Evolutionary conservation across 2,888 invertebrate species (phyloP).

Genomic region (Nomada ruficornis): DNA sequence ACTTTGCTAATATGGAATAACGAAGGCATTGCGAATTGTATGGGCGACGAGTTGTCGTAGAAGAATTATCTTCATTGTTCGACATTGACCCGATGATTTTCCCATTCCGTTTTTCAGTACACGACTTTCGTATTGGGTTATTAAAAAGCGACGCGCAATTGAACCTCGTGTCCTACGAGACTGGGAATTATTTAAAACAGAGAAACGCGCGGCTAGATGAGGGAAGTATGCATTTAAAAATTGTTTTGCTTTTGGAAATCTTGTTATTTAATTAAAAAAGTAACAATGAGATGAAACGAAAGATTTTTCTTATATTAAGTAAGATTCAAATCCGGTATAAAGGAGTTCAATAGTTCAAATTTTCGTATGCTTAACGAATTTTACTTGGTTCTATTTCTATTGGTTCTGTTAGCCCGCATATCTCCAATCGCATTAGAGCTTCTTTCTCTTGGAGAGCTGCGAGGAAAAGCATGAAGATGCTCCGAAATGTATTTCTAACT

Average conservation of each 20-base stretch:
- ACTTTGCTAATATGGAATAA: slow-evolving; percentile 38
- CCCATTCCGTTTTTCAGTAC: background rate
- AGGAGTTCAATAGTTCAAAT: too few species aligned
- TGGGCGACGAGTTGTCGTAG: background rate
- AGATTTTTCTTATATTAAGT: too few species aligned
- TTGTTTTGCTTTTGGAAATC: too few species aligned
- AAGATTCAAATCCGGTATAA: too few species aligned
- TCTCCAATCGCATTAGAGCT: background rate
- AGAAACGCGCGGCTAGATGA: too few species aligned
- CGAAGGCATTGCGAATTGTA: slow-evolving; percentile 34
- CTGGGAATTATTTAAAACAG: too few species aligned
- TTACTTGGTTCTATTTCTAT: background rate
- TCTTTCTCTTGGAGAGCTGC: background rate
- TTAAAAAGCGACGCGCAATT: too few species aligned
- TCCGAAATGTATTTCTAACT: background rate
- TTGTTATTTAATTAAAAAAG: too few species aligned
- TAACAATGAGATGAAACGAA: too few species aligned
- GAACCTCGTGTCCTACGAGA: too few species aligned
- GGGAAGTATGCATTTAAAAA: too few species aligned
- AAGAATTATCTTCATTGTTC: slow-evolving; percentile 1
- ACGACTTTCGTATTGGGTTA: too few species aligned
- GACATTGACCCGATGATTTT: background rate
- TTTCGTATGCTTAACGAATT: background rate
- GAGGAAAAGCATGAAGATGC: slow-evolving; percentile 1
- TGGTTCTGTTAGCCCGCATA: background rate